Percentiles rank a stretch among this genome's conserved stretches.
These are phyloP conservation scores for Penaeus vannamei DNA, from an alignment of 1,140 invertebrate species.

Conservation along the genomic window DNA sequence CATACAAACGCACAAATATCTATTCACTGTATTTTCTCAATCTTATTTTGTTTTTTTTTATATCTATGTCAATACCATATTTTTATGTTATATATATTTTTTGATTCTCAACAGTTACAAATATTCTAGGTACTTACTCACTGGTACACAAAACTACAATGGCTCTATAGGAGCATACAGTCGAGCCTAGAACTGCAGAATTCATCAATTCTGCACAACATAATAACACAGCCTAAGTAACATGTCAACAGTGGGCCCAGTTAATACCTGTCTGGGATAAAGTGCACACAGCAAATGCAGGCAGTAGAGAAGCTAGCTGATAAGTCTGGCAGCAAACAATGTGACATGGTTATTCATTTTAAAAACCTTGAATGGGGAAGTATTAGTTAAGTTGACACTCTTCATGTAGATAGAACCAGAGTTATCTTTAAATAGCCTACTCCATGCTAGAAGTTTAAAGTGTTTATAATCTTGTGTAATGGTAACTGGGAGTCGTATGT, in stretches of 20 bases:
- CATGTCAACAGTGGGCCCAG: constrained; percentile 59
- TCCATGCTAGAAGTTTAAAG: constrained; percentile 42
- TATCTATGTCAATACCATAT: constrained; percentile 27
- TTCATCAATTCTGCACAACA: constrained; percentile 52
- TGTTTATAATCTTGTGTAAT: constrained; percentile 42
- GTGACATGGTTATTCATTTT: constrained; percentile 44
- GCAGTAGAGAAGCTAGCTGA: constrained; percentile 51
- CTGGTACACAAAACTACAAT: constrained; percentile 55
- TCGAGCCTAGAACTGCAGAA: constrained; percentile 49
- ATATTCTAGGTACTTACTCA: constrained; percentile 52
- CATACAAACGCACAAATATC: constrained; percentile 9
- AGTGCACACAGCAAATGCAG: constrained; percentile 54
- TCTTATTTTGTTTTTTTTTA: constrained; percentile 29
- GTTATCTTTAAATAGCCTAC: constrained; percentile 36
- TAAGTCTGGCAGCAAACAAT: constrained; percentile 52
- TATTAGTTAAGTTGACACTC: constrained; percentile 19
- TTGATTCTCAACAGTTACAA: constrained; percentile 59
- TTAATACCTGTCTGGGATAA: constrained; percentile 46
- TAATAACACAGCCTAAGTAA: constrained; percentile 57
- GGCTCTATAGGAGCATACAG: constrained; percentile 36
- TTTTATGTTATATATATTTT: background rate
- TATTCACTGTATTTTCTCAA: background rate
- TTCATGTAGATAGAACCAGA: constrained; percentile 29
- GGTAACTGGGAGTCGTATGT: constrained; percentile 39
- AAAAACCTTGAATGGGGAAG: constrained; percentile 18